Base-by-base conservation (phyloP, 2,113 vertebrate genomes). In the Blennius ocellaris region DNA sequence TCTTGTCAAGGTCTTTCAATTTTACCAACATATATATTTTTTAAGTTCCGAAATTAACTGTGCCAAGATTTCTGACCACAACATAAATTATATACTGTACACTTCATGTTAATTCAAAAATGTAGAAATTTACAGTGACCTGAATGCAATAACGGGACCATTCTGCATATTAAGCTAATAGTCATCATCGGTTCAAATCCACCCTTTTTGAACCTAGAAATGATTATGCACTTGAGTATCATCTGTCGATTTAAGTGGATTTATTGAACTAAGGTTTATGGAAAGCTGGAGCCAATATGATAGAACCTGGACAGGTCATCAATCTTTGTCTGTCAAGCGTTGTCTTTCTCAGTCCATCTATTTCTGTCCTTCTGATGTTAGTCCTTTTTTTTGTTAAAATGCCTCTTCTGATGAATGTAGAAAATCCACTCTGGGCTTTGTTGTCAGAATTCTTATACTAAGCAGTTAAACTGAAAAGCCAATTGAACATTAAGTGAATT, bases 401-500 rank as follows among this genome's bases (percentile, higher is more conserved):
- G 11, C 39, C 47, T 58, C 16, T 40, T 57, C 3, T 48, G 14
- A 37, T 15, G 12, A 21, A 56, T 47, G 54, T 48, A 54, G 38
- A 30, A 15, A 56, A 58, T 58, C 41, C n/a, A 40, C 37, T 49
- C n/a, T 48, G 15, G 15, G n/a, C 45, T 48, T 7, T 0, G 0
- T n/a, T 38, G 43, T 56, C 49, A 17, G 7, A 36, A 68, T 69
- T 57, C 44, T n/a, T 40, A 57, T 49, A 57, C 53, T 21, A 57
- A 69, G 48, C 9, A 40, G 44, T 1, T 57, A 5, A 69, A 16
- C 36, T 48, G 44, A 49, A 40, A 49, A 69, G 49, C 45, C 36
- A 44, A 21, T 14, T 68, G 65, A 30, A 39, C 1, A 12, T 11
- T 40, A 39, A 15, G 36, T 21, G 37, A 30, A 30, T 30, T 2